A percentile compares a stretch with the other conserved stretches of the same genome.
These are phyloP conservation scores for Eustalomyia histrio DNA, from an alignment of 2,888 invertebrate genomes.

Conservation along the genomic window DNA sequence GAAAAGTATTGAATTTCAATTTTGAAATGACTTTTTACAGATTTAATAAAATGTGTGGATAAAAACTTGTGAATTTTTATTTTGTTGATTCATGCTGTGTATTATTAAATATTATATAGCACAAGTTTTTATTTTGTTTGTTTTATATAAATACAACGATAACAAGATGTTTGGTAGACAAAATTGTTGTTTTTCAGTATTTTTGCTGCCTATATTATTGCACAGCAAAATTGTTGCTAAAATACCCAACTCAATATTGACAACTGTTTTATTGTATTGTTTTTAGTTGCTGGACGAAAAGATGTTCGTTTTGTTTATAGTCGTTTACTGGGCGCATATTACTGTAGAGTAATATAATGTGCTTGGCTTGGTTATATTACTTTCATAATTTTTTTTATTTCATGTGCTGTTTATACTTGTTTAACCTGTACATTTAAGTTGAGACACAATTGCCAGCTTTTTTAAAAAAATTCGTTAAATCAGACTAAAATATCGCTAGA, in stretches of 20 bases:
- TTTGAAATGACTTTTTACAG: conserved; percentile 29
- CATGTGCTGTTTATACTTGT: conserved; percentile 4
- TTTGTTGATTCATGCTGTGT: conserved; percentile 36
- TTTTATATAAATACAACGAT: conserved; percentile 35
- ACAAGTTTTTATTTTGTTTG: conserved; percentile 2
- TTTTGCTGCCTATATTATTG: conserved; percentile 12
- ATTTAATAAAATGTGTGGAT: conserved; percentile 11
- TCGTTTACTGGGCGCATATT: not conserved
- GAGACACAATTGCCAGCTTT: too few species aligned
- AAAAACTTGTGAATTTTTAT: conserved; percentile 43
- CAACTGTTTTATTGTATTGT: not conserved
- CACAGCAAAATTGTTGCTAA: conserved; percentile 2
- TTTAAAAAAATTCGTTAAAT: too few species aligned
- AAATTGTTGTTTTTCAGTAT: conserved; percentile 41
- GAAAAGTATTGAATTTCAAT: conserved; percentile 78
- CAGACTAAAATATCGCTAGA: too few species aligned
- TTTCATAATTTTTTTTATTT: conserved; percentile 5
- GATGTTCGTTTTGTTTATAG: not conserved
- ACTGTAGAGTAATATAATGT: conserved; percentile 18
- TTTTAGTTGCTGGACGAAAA: not conserved
- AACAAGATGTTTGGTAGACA: conserved; percentile 27
- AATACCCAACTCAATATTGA: conserved; percentile 42
- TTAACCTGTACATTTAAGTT: conserved; percentile 16
- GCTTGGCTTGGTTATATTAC: conserved; percentile 22
- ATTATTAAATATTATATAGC: conserved; percentile 21